Evolutionary conservation across 2,888 invertebrate genomes (phyloP), one percentile per base, ranked within the genome.

Genomic region (Thecocarcelia acutangulata): DNA sequence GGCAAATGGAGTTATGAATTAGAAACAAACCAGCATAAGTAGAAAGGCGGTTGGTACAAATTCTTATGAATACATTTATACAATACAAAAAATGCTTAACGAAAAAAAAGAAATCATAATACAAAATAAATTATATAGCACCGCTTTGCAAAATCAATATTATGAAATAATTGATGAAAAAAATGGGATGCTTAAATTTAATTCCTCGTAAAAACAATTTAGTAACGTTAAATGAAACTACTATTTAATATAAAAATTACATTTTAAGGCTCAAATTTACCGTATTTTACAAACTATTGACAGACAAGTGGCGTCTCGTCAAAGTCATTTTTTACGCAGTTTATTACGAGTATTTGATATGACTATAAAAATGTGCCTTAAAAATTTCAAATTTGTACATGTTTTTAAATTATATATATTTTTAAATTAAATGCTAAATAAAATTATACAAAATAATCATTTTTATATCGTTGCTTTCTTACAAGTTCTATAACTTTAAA

Each of bases 41-140:
- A n/a, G 48, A 61, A 46, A 12, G 11, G 17, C 61, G 2, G 56
- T 28, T 68, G 54, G 28, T 66, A 48, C 50, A 58, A 40, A 28
- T n/a, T 52, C 6, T 42, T 17, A 19, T 58, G 28, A 48, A 2
- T 33, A 33, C 3, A 33, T 33, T 8, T 8, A 33, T 33, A 33
- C 9, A 33, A 33, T 6, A 33, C 1, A 9, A 5, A 15, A 24
- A 48, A 48, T 24, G 40, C 1, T 72, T 28, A 13, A 37, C n/a
- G 15, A 46, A 70, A 40, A 37, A 42, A 42, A 59, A 66, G 46
- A 48, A 8, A 33, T n/a, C n/a, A n/a, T 19, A 33, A 33, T 72
- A 52, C 33, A 58, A 52, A 59, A 24, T 17, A 46, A 44, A 68
- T 80, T 63, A 69, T 69, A 69, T 80, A 80, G 79, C 79, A 74